These are phyloP conservation scores for Hipparchia semele DNA, from an alignment of 2,888 invertebrate genomes.

Conservation along the genomic window DNA sequence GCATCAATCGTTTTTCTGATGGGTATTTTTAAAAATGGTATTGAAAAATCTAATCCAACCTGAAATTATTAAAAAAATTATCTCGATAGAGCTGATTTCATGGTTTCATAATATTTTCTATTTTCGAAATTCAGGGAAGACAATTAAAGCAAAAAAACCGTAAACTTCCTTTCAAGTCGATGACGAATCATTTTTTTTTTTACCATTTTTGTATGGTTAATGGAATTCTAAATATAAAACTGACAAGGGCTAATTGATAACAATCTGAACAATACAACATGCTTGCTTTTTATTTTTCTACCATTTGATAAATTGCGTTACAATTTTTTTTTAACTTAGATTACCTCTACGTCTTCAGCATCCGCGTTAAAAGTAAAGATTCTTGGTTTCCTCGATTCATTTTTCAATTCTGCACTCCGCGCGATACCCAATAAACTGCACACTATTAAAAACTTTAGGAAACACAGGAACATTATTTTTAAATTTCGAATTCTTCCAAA, in stretches of 20 bases:
- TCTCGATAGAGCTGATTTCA: background rate
- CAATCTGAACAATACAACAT: too few relatives aligned
- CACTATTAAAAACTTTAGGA: constrained; percentile 2
- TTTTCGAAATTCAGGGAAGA: too few relatives aligned
- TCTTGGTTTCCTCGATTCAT: constrained; percentile 56
- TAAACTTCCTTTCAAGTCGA: too few relatives aligned
- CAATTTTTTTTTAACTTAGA: constrained; percentile 41
- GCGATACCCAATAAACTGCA: constrained; percentile 41
- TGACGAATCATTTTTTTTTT: too few relatives aligned
- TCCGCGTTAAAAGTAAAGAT: constrained; percentile 82
- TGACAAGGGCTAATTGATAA: too few relatives aligned
- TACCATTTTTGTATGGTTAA: too few relatives aligned
- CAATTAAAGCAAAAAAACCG: too few relatives aligned
- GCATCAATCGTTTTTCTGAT: constrained; percentile 77
- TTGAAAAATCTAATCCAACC: constrained; percentile 85
- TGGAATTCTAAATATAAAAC: too few relatives aligned
- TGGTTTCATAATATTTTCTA: background rate
- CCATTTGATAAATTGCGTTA: background rate
- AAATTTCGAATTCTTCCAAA: background rate
- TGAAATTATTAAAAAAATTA: constrained; percentile 50
- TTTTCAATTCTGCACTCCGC: constrained; percentile 46
- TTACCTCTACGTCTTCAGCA: constrained; percentile 81
- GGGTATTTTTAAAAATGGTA: constrained; percentile 87
- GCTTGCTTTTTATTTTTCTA: too few relatives aligned
- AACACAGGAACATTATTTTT: background rate